Conservation (phyloP, 2,888 invertebrate species). For the Brenthis hecate region DNA sequence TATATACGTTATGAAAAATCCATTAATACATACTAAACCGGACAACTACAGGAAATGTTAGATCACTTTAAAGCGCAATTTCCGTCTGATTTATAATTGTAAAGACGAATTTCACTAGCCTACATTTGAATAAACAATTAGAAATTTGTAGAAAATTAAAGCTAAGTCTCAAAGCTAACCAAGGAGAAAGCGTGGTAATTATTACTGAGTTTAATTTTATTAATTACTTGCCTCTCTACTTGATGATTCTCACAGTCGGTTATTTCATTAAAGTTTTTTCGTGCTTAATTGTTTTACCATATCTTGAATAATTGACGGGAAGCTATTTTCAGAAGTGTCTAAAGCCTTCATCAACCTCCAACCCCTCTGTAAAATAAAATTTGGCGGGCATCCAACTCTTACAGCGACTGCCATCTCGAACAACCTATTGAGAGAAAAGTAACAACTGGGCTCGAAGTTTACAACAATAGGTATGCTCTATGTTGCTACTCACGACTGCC, state of each 20-base stretch:
- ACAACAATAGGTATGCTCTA: conserved; percentile 10
- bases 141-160: conserved; percentile 22
- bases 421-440: conserved; percentile 16
- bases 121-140: conserved; percentile 17
- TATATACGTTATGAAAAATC: too few relatives aligned
- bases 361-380: conserved; percentile 6
- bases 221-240: conserved; percentile 10
- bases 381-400: conserved; percentile 15
- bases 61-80: conserved; percentile 12
- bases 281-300: neutral
- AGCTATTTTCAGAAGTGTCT: conserved; percentile 8
- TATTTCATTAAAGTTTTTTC: neutral
- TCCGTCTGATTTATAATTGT: conserved; percentile 6
- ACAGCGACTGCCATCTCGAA: conserved; percentile 14
- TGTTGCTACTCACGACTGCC: neutral
- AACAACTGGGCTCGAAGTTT: conserved; percentile 18
- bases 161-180: conserved; percentile 15
- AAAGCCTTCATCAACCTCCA: conserved; percentile 5
- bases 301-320: neutral
- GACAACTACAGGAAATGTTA: conserved; percentile 12
- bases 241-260: conserved; percentile 16
- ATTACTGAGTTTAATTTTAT: conserved; percentile 24
- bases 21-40: too few relatives aligned
- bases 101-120: conserved; percentile 17
- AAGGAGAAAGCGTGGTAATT: conserved; percentile 24